phyloP scores from a whole-genome alignment of 2,888 invertebrate species.

The Odontomyia ornata region DNA sequence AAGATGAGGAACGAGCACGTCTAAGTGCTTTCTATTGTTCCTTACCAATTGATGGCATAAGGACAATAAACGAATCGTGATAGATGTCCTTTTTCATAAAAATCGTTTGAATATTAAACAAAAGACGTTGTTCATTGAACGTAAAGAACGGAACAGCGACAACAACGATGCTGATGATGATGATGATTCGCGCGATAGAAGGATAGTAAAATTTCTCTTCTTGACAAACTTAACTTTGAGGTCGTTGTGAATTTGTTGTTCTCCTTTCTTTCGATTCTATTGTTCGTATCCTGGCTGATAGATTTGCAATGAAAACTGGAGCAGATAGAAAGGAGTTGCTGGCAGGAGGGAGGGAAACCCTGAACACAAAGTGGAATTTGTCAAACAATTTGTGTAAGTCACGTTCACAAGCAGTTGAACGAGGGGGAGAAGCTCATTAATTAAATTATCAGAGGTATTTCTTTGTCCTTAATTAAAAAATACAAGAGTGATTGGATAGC shows the following conservation, averaged over 20 bases:
- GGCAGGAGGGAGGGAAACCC: no score
- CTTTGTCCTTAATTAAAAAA: constrained; percentile 16
- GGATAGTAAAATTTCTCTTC: neutral
- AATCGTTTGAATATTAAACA: constrained; percentile 22
- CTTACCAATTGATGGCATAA: neutral
- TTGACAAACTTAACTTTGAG: no score
- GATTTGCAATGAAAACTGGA: no score
- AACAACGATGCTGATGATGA: no score
- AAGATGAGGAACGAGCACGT: constrained; percentile 31
- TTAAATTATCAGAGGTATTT: constrained; percentile 29
- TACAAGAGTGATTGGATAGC: no score
- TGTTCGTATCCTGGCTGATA: no score
- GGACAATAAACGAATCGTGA: constrained; percentile 25
- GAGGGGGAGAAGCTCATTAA: neutral
- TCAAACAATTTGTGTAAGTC: constrained; percentile 26
- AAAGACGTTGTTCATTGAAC: neutral
- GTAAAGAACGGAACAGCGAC: no score
- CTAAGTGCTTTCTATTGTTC: constrained; percentile 38
- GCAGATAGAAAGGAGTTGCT: no score
- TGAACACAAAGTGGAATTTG: constrained; percentile 4
- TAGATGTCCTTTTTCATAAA: constrained; percentile 25
- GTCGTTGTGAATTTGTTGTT: neutral
- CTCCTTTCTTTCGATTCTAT: neutral
- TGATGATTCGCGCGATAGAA: neutral
- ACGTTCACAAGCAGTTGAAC: constrained; percentile 12